Conservation (phyloP, 2,888 invertebrate species). For the Torymus tubicola region DNA sequence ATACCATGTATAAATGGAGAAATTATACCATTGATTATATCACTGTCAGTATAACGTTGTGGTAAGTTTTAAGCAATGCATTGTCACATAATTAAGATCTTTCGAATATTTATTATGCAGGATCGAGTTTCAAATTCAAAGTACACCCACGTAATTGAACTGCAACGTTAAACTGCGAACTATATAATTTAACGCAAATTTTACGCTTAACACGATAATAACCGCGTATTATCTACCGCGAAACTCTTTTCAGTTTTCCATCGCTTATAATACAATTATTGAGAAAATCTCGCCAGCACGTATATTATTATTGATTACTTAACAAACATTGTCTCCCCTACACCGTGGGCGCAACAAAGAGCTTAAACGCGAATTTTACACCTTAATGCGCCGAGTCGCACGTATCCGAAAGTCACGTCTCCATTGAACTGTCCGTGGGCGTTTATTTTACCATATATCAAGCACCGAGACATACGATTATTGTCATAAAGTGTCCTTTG, state of each 20-base stretch:
- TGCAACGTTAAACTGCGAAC: too few relatives aligned
- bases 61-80: too few relatives aligned
- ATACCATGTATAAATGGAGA: too few relatives aligned
- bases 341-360: conserved; percentile 23
- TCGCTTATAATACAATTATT: neutral
- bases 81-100: too few relatives aligned
- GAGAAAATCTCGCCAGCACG: neutral
- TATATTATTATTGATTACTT: conserved; percentile 30
- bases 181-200: too few relatives aligned
- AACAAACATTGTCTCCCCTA: conserved; percentile 20
- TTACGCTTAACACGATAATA: too few relatives aligned
- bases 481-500: conserved; percentile 9
- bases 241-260: neutral
- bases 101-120: too few relatives aligned
- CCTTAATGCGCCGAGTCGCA: neutral
- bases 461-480: conserved; percentile 12
- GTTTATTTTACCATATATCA: conserved; percentile 21
- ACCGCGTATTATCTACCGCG: too few relatives aligned
- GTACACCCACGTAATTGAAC: too few relatives aligned
- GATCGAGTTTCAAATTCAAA: too few relatives aligned
- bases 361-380: neutral
- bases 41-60: too few relatives aligned
- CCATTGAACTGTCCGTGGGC: neutral
- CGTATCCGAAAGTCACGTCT: conserved; percentile 14
- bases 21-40: too few relatives aligned